Percentiles rank a stretch among this genome's conserved stretches.
These are phyloP conservation scores for Microcaecilia unicolor DNA, from an alignment of 2,797 vertebrate species.

Conservation along the genomic window DNA sequence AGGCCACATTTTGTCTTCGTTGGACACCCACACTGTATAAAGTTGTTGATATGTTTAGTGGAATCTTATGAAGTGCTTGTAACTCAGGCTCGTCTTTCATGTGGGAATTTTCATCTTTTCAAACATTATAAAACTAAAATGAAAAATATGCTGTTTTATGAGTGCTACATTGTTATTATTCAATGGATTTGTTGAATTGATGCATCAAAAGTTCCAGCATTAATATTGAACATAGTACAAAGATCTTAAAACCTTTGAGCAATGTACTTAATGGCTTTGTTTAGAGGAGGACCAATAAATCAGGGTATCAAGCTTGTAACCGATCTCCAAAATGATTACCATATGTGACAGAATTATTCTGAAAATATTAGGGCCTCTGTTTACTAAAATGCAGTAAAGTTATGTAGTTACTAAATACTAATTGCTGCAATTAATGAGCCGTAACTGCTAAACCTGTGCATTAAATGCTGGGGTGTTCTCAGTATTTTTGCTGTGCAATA, in stretches of 20 bases:
- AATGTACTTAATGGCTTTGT: constrained; percentile 3
- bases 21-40: no score
- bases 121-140: not conserved
- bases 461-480: no score
- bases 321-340: not conserved
- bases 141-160: not conserved
- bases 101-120: not conserved
- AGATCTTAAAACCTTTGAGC: constrained; percentile 1
- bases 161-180: constrained; percentile 5
- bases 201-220: not conserved
- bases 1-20: no score
- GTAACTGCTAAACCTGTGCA: no score
- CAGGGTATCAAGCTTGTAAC: constrained; percentile 9
- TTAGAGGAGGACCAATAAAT: constrained; percentile 11
- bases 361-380: constrained; percentile 24
- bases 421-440: no score
- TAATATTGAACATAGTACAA: constrained; percentile 4
- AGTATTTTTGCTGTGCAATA: no score
- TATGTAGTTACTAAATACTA: no score
- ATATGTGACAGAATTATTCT: constrained; percentile 16
- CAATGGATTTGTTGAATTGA: constrained; percentile 6
- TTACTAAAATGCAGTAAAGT: no score
- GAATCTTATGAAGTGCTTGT: no score
- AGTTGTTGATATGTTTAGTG: no score
- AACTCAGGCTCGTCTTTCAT: no score